These are phyloP conservation scores for Albula goreensis DNA, from an alignment of 2,113 vertebrate genomes.

Conservation along the genomic window DNA sequence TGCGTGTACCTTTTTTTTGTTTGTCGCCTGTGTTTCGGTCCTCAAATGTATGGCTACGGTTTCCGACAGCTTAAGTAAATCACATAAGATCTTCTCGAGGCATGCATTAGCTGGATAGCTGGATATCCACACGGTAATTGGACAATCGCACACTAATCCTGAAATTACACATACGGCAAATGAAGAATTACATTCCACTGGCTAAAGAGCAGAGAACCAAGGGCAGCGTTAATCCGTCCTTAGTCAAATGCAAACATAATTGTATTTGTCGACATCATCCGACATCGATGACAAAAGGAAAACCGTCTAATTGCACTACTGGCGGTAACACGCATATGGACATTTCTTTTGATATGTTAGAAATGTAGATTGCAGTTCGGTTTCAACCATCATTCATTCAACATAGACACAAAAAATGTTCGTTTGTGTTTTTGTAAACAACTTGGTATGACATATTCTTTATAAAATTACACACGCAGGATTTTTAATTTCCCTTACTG, in stretches of 20 bases:
- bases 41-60: neutral
- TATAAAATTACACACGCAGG: neutral
- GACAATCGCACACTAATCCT: neutral
- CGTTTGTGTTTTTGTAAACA: too few relatives aligned
- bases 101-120: neutral
- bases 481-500: neutral
- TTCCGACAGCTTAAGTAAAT: neutral
- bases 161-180: neutral
- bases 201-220: neutral
- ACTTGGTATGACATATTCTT: too few relatives aligned
- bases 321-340: too few relatives aligned
- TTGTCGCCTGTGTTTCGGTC: neutral
- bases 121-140: neutral
- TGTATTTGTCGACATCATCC: slow-evolving; percentile 20
- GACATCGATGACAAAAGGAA: neutral
- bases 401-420: too few relatives aligned
- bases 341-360: too few relatives aligned
- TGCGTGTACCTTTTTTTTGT: neutral
- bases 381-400: too few relatives aligned
- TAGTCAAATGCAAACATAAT: neutral
- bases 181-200: slow-evolving; percentile 12
- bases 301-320: neutral
- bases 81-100: neutral
- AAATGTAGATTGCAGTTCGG: too few relatives aligned
- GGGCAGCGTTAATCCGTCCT: neutral